Evolutionary conservation across 2,797 vertebrate genomes (phyloP), one percentile per base, ranked within the genome.

Genomic region (Dallia pectoralis): DNA sequence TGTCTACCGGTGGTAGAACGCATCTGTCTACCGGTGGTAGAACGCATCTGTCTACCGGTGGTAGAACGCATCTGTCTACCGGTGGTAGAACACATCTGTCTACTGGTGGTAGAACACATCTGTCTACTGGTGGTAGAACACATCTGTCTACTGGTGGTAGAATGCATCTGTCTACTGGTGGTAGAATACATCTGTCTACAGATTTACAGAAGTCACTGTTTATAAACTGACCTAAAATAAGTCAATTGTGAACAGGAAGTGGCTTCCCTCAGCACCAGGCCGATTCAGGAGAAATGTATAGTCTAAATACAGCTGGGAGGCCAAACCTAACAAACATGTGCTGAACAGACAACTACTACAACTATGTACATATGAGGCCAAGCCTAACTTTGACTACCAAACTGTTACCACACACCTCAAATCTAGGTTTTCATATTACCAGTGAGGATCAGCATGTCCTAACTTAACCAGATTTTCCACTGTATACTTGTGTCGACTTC

Each of bases 301-400:
- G 78, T 74, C 72, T 83, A 88, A 91, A 89, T 88, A 88, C 87
- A 89, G 89, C 87, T 88, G 87, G 81, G 85, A 76, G 83, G 77
- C 63, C 68, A 47, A 72, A 80, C 62, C 40, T 44, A 74, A 29
- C 80, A 69, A 75, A 83, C 77, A 67, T 0, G 73, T 87, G 78
- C 87, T 84, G 82, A 74, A 76, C 63, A 32, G 49, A 44, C 14
- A 75, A 22, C 53, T 11, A 5, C 53, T 40, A 22, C 44, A 67
- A 4, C 14, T 14, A 36, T 51, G 18, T 49, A 3, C 8, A 9
- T 8, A 44, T 44, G 12, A 44, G 40, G 40, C 14, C 27, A 32
- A 29, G 5, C 51, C 16, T 22, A 2, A 44, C 2, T 11, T 11
- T 44, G 7, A 44, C 7, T 9, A 11, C 12, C 40, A 8, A 44